phyloP scores from a whole-genome alignment of 2,797 vertebrate species.

The Synaphobranchus kaupii region DNA sequence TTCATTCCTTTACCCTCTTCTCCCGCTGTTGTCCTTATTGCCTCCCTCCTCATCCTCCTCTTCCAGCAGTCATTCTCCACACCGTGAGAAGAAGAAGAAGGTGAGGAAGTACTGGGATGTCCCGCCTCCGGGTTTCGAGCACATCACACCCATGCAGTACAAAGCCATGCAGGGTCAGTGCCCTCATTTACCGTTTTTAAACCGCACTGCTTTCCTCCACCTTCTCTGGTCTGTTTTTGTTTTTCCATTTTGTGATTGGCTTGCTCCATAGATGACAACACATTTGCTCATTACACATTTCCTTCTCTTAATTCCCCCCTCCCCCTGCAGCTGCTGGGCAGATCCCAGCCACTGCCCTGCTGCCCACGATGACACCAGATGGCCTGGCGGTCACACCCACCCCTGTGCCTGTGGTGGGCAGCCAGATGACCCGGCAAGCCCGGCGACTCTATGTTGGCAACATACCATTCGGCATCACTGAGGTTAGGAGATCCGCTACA shows the following conservation, averaged over 20 bases:
- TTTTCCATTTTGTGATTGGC: neutral
- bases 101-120: conserved; percentile 89
- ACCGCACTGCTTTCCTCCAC: neutral
- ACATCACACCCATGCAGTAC: conserved; percentile 85
- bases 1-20: neutral
- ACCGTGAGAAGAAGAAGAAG: conserved; percentile 93
- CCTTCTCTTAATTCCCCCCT: conserved; percentile 6
- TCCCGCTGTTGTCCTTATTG: neutral
- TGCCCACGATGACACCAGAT: conserved; percentile 91
- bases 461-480: conserved; percentile 93
- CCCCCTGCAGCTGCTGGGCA: conserved; percentile 82
- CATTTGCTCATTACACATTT: neutral
- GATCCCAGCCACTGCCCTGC: conserved; percentile 89
- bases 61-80: conserved; percentile 79
- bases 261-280: neutral
- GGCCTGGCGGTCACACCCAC: conserved; percentile 89
- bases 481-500: conserved; percentile 67
- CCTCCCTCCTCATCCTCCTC: neutral
- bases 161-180: conserved; percentile 80
- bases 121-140: conserved; percentile 80
- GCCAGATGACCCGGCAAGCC: conserved; percentile 93
- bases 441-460: conserved; percentile 91
- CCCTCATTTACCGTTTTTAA: neutral
- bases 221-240: neutral
- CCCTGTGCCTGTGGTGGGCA: conserved; percentile 89